These are phyloP conservation scores for Dipodomys ordii DNA, from an alignment of 2,113 vertebrate species.

Conservation along the genomic window DNA sequence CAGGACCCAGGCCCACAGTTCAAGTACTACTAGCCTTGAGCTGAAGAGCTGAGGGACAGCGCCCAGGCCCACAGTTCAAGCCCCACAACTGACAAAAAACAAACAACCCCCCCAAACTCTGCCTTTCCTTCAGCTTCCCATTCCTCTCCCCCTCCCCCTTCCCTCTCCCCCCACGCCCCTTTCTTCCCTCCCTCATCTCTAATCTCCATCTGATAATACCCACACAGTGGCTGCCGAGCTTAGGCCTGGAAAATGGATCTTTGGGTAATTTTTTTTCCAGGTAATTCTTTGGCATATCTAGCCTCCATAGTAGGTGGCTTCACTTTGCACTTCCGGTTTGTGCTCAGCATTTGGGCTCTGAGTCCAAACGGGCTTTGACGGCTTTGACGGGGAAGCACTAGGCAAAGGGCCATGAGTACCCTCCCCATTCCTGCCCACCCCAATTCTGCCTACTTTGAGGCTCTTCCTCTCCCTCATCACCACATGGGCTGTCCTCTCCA, in stretches of 20 bases:
- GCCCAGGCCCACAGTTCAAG: no score
- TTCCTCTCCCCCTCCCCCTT: background rate
- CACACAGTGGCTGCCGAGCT: background rate
- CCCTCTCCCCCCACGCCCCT: background rate
- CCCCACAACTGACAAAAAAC: no score
- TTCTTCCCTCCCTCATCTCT: background rate
- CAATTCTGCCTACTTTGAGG: background rate
- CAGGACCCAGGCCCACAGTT: no score
- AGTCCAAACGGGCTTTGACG: background rate
- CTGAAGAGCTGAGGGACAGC: no score
- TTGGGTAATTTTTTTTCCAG: background rate
- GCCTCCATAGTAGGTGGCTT: background rate
- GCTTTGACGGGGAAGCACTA: background rate
- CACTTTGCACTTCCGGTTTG: background rate
- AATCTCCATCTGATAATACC: background rate
- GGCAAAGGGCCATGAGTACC: background rate
- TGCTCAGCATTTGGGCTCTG: constrained; percentile 5
- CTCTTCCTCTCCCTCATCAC: background rate
- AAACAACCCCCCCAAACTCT: background rate
- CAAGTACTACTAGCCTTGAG: no score
- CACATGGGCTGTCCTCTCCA: no score
- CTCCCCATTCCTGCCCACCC: background rate
- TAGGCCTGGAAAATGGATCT: background rate
- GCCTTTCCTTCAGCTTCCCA: background rate
- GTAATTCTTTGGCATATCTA: background rate